A percentile compares a stretch with the other conserved stretches of the same genome.
These are phyloP conservation scores for Hafferia zeledoni DNA, from an alignment of 2,797 vertebrate species.

Conservation along the genomic window DNA sequence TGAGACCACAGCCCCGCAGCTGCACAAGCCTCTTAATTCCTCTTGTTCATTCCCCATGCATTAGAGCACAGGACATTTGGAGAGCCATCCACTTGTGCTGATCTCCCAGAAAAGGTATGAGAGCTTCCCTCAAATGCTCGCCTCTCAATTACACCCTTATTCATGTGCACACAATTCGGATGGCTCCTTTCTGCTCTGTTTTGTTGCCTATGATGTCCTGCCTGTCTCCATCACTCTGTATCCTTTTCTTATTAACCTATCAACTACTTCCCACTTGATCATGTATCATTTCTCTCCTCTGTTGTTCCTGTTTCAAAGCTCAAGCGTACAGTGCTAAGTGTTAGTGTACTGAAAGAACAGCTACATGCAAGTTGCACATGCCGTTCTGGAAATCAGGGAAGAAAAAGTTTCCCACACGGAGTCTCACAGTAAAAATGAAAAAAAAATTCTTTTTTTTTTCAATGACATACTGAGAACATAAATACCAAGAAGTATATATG, in stretches of 20 bases:
- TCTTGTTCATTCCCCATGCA: neutral
- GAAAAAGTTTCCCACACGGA: neutral
- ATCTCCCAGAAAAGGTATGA: neutral
- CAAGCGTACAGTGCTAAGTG: neutral
- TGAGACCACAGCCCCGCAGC: neutral
- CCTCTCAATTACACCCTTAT: neutral
- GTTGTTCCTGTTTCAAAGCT: neutral
- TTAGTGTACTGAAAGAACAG: neutral
- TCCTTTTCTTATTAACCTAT: neutral
- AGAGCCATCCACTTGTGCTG: neutral
- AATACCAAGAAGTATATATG: neutral
- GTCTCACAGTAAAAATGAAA: neutral
- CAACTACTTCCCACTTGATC: neutral
- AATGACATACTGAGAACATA: neutral
- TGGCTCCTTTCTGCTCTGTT: neutral
- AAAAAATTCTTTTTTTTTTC: neutral
- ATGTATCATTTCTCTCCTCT: neutral
- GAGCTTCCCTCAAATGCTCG: neutral
- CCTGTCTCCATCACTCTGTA: neutral
- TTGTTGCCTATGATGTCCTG: neutral
- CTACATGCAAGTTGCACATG: neutral
- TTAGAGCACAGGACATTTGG: neutral
- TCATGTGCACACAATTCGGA: too few relatives aligned
- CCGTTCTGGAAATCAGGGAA: neutral
- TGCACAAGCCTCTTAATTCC: neutral